Percentiles rank a stretch among this genome's conserved stretches.
Conservation (phyloP, 2,797 vertebrate species). For the Macropodus opercularis region DNA sequence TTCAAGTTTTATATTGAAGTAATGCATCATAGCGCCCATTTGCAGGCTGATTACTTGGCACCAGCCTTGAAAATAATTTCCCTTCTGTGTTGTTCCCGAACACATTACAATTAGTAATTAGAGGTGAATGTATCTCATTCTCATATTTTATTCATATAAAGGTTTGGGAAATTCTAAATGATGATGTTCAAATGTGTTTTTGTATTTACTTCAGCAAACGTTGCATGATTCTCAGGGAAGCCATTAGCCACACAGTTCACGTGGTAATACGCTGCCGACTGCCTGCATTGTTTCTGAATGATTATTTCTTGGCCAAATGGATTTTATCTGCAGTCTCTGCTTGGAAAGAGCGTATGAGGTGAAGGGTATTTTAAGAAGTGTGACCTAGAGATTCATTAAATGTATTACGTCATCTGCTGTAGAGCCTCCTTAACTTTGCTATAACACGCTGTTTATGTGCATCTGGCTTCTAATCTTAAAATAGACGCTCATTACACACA, state of each 20-base stretch:
- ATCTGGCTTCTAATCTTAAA: too few species aligned
- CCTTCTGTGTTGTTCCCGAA: constrained; percentile 31
- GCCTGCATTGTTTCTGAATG: constrained; percentile 28
- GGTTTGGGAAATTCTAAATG: constrained; percentile 43
- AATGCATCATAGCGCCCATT: constrained; percentile 48
- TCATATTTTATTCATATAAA: constrained; percentile 58
- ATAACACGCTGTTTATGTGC: constrained; percentile 30
- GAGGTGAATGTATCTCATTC: constrained; percentile 33
- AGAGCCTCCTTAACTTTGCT: constrained; percentile 5
- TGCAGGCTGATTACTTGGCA: constrained; percentile 39
- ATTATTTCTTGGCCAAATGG: constrained; percentile 47
- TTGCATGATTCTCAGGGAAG: constrained; percentile 6
- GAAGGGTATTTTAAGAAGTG: not conserved
- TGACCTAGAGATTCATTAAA: constrained; percentile 15
- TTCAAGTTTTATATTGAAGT: constrained; percentile 44
- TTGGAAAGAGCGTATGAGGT: constrained; percentile 16
- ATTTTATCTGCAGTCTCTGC: constrained; percentile 32
- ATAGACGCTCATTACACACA: too few species aligned
- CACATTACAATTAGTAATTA: constrained; percentile 53
- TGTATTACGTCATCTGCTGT: constrained; percentile 16
- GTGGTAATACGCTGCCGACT: constrained; percentile 16
- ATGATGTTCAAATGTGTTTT: constrained; percentile 20
- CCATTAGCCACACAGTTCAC: constrained; percentile 29
- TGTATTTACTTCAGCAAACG: constrained; percentile 29
- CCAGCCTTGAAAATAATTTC: constrained; percentile 39